Percentiles rank a stretch among this genome's conserved stretches.
These are phyloP conservation scores for Campylorhamphus procurvoides DNA, from an alignment of 2,113 vertebrate genomes.

Conservation along the genomic window DNA sequence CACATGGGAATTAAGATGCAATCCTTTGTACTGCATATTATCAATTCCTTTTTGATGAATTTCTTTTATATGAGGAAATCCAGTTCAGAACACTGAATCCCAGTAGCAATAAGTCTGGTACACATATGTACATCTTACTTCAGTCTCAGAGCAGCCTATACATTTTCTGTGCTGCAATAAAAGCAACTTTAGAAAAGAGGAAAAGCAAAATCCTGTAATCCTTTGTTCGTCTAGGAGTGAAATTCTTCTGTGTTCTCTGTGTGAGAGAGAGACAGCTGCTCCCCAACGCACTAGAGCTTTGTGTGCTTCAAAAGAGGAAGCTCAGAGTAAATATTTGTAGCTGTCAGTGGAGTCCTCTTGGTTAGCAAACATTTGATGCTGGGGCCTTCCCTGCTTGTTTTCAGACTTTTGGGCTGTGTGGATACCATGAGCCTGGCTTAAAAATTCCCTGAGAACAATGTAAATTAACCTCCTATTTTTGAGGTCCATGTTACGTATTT, in stretches of 20 bases:
- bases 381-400: background rate
- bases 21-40: background rate
- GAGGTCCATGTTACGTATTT: accelerated
- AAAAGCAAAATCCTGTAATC: conserved; percentile 17
- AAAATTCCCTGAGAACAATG: background rate
- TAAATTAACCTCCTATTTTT: background rate
- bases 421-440: background rate
- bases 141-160: background rate
- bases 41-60: conserved; percentile 20
- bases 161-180: background rate
- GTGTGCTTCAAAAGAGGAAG: background rate
- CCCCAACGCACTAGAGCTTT: background rate
- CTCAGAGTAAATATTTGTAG: background rate
- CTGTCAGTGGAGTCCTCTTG: background rate
- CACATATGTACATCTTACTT: background rate
- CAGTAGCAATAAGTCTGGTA: background rate
- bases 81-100: background rate
- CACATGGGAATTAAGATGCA: background rate
- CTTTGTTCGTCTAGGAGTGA: background rate
- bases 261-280: background rate
- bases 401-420: background rate
- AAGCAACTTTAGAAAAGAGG: background rate
- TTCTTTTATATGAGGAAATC: background rate
- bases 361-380: background rate
- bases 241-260: background rate